Evolutionary conservation across 2,797 vertebrate species (phyloP).

Genomic region (Threskiornis aethiopicus): DNA sequence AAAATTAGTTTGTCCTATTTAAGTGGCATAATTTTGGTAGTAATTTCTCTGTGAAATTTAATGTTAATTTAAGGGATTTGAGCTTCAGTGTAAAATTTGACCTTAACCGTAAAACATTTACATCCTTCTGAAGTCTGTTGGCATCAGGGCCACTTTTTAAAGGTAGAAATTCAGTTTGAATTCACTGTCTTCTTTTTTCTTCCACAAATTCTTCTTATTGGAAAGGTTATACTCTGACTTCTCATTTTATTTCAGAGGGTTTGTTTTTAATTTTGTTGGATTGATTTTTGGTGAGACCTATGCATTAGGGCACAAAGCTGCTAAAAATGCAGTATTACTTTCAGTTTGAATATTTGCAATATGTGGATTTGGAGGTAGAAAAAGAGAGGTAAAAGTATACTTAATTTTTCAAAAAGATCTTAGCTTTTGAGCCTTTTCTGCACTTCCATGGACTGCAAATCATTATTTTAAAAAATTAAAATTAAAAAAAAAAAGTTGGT

Average conservation of each 20-base stretch:
- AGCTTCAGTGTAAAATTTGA: not conserved
- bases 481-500: not conserved
- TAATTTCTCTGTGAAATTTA: not conserved
- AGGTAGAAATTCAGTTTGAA: not conserved
- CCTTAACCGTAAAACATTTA: not conserved
- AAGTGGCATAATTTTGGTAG: not conserved
- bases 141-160: not conserved
- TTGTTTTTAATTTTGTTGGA: not conserved
- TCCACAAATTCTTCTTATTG: not conserved
- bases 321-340: not conserved
- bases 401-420: not conserved
- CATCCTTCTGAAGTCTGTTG: not conserved
- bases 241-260: not conserved
- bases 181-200: not conserved
- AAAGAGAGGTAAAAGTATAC: accelerated
- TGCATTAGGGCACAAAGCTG: not conserved
- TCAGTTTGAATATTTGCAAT: not conserved
- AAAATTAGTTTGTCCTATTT: not conserved
- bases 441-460: not conserved
- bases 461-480: accelerated
- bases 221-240: not conserved
- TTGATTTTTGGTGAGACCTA: not conserved
- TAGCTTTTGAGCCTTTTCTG: not conserved
- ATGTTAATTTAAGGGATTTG: not conserved
- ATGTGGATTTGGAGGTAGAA: not conserved